Evolutionary conservation across 2,113 vertebrate genomes (phyloP), one percentile per base, ranked within the genome.

Genomic region (Aphyosemion australe): DNA sequence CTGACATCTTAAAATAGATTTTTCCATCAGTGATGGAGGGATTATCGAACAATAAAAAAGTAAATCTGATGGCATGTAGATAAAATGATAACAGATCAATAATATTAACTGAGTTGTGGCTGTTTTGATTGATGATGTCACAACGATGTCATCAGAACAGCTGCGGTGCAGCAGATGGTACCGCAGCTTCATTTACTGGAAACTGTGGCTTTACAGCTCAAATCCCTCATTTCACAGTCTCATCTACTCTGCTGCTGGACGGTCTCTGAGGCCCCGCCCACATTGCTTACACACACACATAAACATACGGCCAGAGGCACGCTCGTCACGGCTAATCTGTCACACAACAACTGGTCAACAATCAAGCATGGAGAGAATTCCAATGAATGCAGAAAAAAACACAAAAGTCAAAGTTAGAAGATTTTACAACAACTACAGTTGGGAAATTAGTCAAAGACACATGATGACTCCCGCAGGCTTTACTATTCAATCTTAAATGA

Each of bases 111-210:
- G 26, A 26, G 26, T 26, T 26, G 5, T 26, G 5, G 34, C 8
- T 43, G 14, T 51, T 18, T 64, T 12, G 26, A 57, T 6, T 41
- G 42, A 72, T 71, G 48, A 55, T 49, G 19, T 79, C 47, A 76
- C 19, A 12, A 58, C 48, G 16, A 57, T 54, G 59, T 80, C 74
- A 78, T 66, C 43, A 32, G 21, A 32, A 56, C 53, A 74, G 66
- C 63, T 80, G 65, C 51, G 31, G 73, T 63, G 71, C 48, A 78
- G 62, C 84, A 87, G 85, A 86, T 78, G 75, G 74, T 74, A 57
- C 47, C 47, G 13, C 65, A 39, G 74, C 62, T 78, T 83, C 69
- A 77, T 77, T 72, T 71, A 71, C 73, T 58, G 18, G n/a, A n/a
- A n/a, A n/a, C n/a, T 41, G 21, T 61, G 54, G 51, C 61, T 65